phyloP scores from a whole-genome alignment of 2,888 invertebrate genomes.

The Beris chalybata region DNA sequence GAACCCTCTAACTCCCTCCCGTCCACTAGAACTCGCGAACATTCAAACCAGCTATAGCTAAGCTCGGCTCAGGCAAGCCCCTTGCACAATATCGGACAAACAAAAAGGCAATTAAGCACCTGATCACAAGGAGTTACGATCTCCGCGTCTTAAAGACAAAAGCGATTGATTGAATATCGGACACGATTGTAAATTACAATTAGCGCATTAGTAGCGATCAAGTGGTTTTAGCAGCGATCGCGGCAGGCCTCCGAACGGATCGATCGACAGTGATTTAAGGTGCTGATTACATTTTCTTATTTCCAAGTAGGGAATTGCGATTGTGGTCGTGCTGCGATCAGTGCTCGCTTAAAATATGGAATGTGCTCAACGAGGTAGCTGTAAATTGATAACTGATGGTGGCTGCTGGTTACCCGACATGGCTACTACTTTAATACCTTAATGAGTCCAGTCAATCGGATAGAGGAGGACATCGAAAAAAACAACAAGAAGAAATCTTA shows the following conservation, averaged over 20 bases:
- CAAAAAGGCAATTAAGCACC: no score
- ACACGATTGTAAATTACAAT: conserved; percentile 30
- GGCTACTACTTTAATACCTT: no score
- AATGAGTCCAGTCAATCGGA: no score
- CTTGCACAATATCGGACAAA: no score
- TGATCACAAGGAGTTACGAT: no score
- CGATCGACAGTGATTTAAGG: conserved; percentile 28
- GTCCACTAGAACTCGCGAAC: no score
- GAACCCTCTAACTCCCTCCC: no score
- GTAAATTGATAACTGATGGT: conserved; percentile 31
- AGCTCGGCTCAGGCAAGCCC: no score
- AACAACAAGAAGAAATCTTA: no score
- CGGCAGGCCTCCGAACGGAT: conserved; percentile 12
- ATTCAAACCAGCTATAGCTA: no score
- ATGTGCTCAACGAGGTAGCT: conserved; percentile 28
- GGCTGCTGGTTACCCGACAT: conserved; percentile 2
- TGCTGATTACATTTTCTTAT: conserved; percentile 28
- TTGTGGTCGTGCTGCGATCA: conserved; percentile 22
- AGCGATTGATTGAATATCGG: conserved; percentile 28
- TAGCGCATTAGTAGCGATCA: conserved; percentile 31
- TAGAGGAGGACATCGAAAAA: no score
- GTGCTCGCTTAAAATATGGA: conserved; percentile 19
- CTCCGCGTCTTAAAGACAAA: no score
- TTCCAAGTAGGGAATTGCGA: conserved; percentile 29
- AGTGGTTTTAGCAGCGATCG: conserved; percentile 27